These are phyloP conservation scores for Erebia palarica DNA, from an alignment of 2,888 invertebrate species.

Conservation along the genomic window DNA sequence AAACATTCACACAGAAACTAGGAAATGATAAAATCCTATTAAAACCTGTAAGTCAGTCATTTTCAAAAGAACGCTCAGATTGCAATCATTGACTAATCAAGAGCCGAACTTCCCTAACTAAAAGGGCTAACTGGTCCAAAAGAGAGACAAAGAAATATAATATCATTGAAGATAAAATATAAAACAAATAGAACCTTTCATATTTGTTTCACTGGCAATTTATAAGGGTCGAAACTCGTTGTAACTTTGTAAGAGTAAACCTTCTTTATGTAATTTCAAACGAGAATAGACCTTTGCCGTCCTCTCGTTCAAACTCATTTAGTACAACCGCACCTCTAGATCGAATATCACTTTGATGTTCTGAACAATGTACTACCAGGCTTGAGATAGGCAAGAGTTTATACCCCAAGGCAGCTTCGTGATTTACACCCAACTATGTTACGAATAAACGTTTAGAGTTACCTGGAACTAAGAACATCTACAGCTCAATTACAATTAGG, in stretches of 20 bases:
- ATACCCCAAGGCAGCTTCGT: constrained; percentile 31
- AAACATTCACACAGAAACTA: no score
- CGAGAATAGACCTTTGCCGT: constrained; percentile 36
- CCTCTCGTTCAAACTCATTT: constrained; percentile 35
- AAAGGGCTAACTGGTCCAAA: no score
- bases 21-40: no score
- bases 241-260: constrained; percentile 39
- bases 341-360: constrained; percentile 42
- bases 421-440: constrained; percentile 1
- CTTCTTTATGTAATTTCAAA: constrained; percentile 34
- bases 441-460: background rate
- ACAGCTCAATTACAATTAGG: background rate
- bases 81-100: background rate
- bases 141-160: background rate
- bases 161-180: constrained; percentile 27
- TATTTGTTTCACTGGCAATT: constrained; percentile 29
- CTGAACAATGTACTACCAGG: constrained; percentile 39
- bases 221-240: constrained; percentile 30
- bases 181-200: constrained; percentile 18
- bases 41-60: no score
- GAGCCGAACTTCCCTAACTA: background rate
- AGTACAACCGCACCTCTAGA: constrained; percentile 38
- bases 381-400: constrained; percentile 38
- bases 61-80: no score
- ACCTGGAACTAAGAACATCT: background rate